Evolutionary conservation across 53 echinoderm and acorn worm genomes (phyloP), one percentile per base, ranked within the genome.

Genomic region (Echinarachnius parma): DNA sequence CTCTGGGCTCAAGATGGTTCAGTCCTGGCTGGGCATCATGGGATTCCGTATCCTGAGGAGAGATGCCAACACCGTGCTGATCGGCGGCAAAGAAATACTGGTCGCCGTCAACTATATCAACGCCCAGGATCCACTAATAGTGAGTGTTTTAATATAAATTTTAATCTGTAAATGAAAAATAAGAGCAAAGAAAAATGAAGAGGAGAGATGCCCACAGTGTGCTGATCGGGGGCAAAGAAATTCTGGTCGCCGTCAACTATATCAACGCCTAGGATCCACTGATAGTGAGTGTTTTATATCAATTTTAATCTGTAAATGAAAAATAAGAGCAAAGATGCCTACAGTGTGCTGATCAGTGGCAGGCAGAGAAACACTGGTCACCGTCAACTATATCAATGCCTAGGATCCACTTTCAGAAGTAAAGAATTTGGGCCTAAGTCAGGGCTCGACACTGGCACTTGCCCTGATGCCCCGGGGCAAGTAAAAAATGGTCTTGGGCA

Each of bases 141-240:
- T 69, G 53, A 31, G 70, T 27, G 11, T 4, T 50, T 39, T 39
- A 9, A 39, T 39, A n/a, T n/a, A n/a, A n/a, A n/a, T n/a, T n/a
- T n/a, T n/a, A n/a, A n/a, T n/a, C n/a, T n/a, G n/a, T n/a, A n/a
- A n/a, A n/a, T n/a, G n/a, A n/a, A n/a, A n/a, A n/a, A n/a, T n/a
- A n/a, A n/a, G n/a, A n/a, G n/a, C n/a, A n/a, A n/a, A n/a, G 70
- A 50, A n/a, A n/a, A n/a, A n/a, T n/a, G n/a, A n/a, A n/a, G 15
- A 31, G 27, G 4, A 32, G 36, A 2, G 70, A 50, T 22, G 52
- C 28, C 4, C 21, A 53, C 22, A 69, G 53, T 4, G 21, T 53
- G n/a, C 70, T 69, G 22, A 53, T 69, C 13, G 70, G 70, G 14
- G 70, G 70, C 30, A 50, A 32, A 18, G 53, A 69, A 24, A 50